Evolutionary conservation across 2,888 invertebrate genomes (phyloP).

Genomic region (Eurytoma adleriae): DNA sequence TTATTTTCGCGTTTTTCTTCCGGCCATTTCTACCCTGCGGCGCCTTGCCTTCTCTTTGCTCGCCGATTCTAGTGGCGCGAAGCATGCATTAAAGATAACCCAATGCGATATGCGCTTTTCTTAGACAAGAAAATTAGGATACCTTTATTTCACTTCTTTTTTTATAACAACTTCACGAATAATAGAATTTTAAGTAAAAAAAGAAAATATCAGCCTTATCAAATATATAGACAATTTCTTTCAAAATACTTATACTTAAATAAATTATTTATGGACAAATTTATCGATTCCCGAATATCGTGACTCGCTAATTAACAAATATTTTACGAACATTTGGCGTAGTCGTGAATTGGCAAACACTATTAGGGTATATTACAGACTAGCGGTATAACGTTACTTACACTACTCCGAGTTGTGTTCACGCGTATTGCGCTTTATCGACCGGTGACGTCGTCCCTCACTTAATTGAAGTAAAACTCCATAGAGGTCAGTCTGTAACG

Average conservation of each 20-base stretch:
- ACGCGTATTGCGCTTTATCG: slow-evolving; percentile 2
- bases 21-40: neutral
- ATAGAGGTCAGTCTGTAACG: slow-evolving; percentile 40
- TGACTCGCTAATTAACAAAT: too few species aligned
- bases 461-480: slow-evolving; percentile 39
- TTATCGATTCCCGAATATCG: neutral
- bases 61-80: neutral
- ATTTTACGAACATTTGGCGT: too few species aligned
- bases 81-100: neutral
- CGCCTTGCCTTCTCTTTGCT: neutral
- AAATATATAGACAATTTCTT: neutral
- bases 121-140: neutral
- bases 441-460: neutral
- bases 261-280: neutral
- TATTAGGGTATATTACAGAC: too few species aligned
- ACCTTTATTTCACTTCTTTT: neutral
- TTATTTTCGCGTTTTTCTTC: slow-evolving; percentile 10
- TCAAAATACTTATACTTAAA: neutral
- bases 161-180: neutral
- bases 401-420: neutral
- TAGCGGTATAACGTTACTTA: neutral
- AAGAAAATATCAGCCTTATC: neutral
- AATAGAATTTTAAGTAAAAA: neutral
- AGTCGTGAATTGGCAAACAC: neutral
- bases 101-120: neutral